Base-by-base conservation (phyloP, 2,797 vertebrate genomes). In the Alauda arvensis region DNA sequence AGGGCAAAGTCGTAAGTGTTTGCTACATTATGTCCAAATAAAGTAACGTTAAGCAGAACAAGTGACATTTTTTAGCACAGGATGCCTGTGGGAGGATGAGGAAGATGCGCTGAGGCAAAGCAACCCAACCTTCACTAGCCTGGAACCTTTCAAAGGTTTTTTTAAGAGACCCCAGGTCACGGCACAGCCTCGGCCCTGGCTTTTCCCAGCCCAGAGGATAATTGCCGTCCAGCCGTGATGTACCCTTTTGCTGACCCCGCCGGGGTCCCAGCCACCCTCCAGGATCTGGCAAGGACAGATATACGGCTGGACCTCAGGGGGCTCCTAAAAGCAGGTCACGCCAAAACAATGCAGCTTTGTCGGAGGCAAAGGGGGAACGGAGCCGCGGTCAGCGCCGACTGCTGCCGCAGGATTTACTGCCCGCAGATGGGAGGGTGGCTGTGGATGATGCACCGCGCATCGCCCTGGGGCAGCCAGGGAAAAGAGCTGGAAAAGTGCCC, bases 331-430 rank as follows among this genome's bases (percentile, higher is more conserved):
- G 65, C 89, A 78, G 85, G 87, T 82, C 92, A 88, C 8, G 10
- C 62, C 8, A 14, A 79, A 91, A 95, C 92, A 95, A 93, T 94
- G 59, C 85, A 46, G 83, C 91, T 93, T 91, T 94, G 89, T 95
- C 3, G 0, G 80, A 90, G 45, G 80, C 77, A 74, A 69, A 66
- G 68, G 40, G 61, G 51, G 67, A 61, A 42, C 0, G 26, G 23
- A 86, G 85, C 10, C 0, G 0, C 1, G 7, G 83, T 43, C 80
- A 60, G 90, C 51, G 28, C 40, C 1, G 0, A 40, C 7, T 1
- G 63, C 85, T 40, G 24, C 68, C 0, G 0, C 12, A 2, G 89
- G 92, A 95, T 93, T 93, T 95, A 93, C 87, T 74, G 80, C 85
- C 85, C 12, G 1, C 91, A 90, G 91, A 91, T 79, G 92, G 85